Evolutionary conservation across 1,140 invertebrate species (phyloP).

Genomic region (Mizuhopecten yessoensis): DNA sequence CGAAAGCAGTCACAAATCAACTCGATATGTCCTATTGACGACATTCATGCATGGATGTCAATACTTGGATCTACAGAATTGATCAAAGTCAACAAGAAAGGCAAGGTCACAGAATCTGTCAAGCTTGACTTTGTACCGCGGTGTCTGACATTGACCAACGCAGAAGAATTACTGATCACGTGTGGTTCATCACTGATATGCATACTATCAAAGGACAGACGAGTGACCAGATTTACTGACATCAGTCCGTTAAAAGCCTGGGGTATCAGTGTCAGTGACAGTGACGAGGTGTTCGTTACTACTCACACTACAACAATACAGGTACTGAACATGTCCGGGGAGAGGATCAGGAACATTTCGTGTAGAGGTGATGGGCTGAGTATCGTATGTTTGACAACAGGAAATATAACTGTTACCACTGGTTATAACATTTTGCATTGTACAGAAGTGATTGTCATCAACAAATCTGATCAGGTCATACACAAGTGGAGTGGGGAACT

Average conservation of each 20-base stretch:
- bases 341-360: background rate
- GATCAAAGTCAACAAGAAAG: background rate
- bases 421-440: background rate
- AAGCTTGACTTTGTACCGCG: background rate
- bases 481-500: background rate
- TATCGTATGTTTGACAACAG: background rate
- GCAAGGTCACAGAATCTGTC: background rate
- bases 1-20: background rate
- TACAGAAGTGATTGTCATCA: no score
- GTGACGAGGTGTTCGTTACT: background rate
- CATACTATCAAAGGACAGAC: background rate
- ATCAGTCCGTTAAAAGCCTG: background rate
- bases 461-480: background rate
- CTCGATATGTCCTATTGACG: background rate
- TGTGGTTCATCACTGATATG: background rate
- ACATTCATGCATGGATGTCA: background rate
- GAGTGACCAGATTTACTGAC: background rate
- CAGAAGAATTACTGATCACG: background rate
- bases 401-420: background rate
- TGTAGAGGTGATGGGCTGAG: background rate
- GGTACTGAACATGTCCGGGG: background rate
- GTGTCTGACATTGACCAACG: background rate
- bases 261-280: background rate
- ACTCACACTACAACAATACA: background rate
- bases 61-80: background rate